phyloP scores from a whole-genome alignment of 2,797 vertebrate species.

The Vireo griseus region DNA sequence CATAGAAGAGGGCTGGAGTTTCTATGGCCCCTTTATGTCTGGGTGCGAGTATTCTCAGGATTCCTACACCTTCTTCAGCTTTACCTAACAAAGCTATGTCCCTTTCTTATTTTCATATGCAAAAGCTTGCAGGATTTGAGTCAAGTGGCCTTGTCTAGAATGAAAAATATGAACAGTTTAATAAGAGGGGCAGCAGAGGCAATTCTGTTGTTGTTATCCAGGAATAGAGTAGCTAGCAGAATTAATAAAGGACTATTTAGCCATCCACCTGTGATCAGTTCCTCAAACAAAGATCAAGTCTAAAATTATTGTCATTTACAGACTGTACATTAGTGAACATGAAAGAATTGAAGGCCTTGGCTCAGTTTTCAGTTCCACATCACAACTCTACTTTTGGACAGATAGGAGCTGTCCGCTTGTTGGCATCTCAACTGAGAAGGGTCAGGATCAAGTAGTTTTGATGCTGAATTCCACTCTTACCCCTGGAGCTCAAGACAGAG shows the following conservation, averaged over 20 bases:
- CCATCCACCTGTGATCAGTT: background rate
- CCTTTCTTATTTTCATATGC: constrained; percentile 2
- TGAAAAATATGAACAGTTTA: background rate
- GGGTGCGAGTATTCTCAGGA: background rate
- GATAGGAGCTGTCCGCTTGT: background rate
- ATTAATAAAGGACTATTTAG: background rate
- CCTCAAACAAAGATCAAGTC: background rate
- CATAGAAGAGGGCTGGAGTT: background rate
- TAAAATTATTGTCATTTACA: constrained; percentile 5
- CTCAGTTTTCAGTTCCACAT: background rate
- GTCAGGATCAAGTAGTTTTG: background rate
- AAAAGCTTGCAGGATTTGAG: background rate
- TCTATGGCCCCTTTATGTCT: background rate
- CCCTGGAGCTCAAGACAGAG: background rate
- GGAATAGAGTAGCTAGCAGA: background rate
- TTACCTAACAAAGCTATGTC: background rate
- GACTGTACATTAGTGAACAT: background rate
- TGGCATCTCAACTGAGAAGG: background rate
- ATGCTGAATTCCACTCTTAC: background rate
- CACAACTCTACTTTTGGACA: background rate
- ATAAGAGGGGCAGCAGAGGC: background rate
- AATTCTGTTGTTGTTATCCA: background rate
- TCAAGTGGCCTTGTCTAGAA: background rate
- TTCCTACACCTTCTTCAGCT: background rate
- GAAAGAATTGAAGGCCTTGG: background rate